Evolutionary conservation across 2,797 vertebrate genomes (phyloP).

Genomic region (Anas flavirostris): DNA sequence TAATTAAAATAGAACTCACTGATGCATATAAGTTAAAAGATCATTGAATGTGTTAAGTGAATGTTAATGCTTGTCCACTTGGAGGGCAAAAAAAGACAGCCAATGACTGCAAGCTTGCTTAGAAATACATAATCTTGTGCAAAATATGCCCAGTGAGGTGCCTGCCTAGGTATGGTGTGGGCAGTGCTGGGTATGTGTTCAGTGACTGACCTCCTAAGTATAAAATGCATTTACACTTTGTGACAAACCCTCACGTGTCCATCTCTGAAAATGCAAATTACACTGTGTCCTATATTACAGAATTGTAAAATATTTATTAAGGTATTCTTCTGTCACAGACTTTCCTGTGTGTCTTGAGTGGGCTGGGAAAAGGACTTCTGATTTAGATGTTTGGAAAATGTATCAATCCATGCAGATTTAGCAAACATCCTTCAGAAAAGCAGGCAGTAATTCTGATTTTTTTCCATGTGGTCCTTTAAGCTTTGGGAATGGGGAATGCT

Average conservation of each 20-base stretch:
- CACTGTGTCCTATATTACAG: neutral
- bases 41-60: neutral
- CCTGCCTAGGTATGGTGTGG: neutral
- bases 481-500: neutral
- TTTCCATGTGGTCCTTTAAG: neutral
- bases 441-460: neutral
- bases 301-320: neutral
- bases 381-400: neutral
- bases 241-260: neutral
- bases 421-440: neutral
- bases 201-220: neutral
- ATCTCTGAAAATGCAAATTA: neutral
- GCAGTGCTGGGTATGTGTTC: neutral
- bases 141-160: neutral
- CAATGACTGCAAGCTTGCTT: neutral
- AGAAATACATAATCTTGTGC: neutral
- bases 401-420: neutral
- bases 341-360: neutral
- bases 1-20: neutral
- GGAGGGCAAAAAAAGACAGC: neutral
- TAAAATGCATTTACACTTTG: neutral
- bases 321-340: neutral
- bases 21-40: neutral
- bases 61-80: neutral
- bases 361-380: neutral